Evolutionary conservation across 2,797 vertebrate genomes (phyloP), one percentile per base, ranked within the genome.

Genomic region (Bradypus variegatus): DNA sequence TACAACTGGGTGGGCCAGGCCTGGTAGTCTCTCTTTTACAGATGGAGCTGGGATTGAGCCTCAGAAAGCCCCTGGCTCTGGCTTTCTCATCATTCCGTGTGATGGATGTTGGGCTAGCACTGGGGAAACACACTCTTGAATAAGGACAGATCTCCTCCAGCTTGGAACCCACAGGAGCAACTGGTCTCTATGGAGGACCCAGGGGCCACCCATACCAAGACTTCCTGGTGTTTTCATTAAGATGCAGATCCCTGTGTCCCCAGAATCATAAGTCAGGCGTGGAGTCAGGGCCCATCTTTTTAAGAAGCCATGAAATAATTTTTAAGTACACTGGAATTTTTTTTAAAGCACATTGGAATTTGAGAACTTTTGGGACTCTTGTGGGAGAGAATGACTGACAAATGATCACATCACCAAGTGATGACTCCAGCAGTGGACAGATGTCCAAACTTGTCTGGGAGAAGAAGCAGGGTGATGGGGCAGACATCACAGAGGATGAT

Each of bases 51-150:
- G 29, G 29, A 8, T 21, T 23, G 77, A 70, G 31, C 48, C 25
- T 89, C 23, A 70, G 64, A 36, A 45, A 36, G 1, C 8, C 31
- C 19, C 70, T 64, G 13, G 4, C 6, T 29, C 10, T 2, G 23
- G 29, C 14, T 38, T 38, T 88, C 33, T 64, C 36, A 3, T 36
- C 19, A 29, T 12, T 48, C 75, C 58, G 55, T 50, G 25, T 5
- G 50, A 84, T 0, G 7, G 45, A 21, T 0, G 1, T 67, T 53
- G 12, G 33, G 60, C n/a, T n/a, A n/a, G n/a, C n/a, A n/a, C n/a
- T n/a, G n/a, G n/a, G n/a, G n/a, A n/a, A 29, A 4, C 19, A 16
- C 7, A 10, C 4, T 33, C 29, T 18, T 14, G 23, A 38, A 70
- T 13, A 55, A 48, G 69, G 60, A 3, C 23, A 53, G 75, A 38